Conservation (phyloP, 1,140 invertebrate genomes). For the Mylabris phalerata region DNA sequence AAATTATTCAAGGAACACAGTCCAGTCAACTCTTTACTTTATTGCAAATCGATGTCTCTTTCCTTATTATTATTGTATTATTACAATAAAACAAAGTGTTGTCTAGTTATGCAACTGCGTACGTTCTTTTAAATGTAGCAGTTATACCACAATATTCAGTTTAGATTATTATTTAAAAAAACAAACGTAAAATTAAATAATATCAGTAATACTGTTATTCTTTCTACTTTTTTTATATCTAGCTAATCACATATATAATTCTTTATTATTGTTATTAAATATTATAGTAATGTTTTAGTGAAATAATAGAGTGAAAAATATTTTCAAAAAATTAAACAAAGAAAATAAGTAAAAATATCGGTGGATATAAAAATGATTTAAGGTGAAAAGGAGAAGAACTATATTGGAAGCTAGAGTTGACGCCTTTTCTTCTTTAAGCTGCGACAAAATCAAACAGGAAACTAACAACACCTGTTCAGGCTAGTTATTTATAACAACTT, state of each 20-base stretch:
- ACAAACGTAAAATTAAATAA: not conserved
- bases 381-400: slow-evolving; percentile 15
- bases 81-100: too few species aligned
- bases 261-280: not conserved
- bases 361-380: slow-evolving; percentile 10
- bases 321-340: slow-evolving; percentile 8
- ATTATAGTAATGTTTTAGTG: not conserved
- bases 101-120: not conserved
- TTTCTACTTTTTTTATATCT: not conserved
- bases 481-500: not conserved
- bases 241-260: slow-evolving; percentile 1
- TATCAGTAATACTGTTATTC: too few species aligned
- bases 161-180: slow-evolving; percentile 5
- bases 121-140: slow-evolving; percentile 6
- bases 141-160: slow-evolving; percentile 5
- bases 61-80: too few species aligned
- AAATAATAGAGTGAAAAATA: not conserved
- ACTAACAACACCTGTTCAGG: slow-evolving; percentile 27
- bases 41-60: slow-evolving; percentile 1
- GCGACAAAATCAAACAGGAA: slow-evolving; percentile 44
- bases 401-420: slow-evolving; percentile 32
- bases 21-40: slow-evolving; percentile 12
- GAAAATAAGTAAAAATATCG: slow-evolving; percentile 3
- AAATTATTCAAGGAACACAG: slow-evolving; percentile 21
- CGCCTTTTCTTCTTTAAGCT: slow-evolving; percentile 40